These are phyloP conservation scores for Hyposoter dolosus DNA, from an alignment of 2,888 invertebrate genomes.

Conservation along the genomic window DNA sequence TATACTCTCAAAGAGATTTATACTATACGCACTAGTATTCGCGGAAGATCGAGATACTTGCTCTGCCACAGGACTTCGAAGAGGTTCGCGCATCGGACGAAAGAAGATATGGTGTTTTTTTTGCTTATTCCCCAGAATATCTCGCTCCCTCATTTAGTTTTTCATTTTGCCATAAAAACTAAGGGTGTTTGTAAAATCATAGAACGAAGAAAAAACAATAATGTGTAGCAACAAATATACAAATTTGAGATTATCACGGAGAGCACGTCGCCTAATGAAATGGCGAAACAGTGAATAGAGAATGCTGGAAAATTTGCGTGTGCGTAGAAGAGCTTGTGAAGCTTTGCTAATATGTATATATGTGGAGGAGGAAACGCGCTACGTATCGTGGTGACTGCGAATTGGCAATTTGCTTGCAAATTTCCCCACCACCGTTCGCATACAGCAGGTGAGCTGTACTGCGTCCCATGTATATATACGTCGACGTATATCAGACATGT, in stretches of 20 bases:
- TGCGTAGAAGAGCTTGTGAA: constrained; percentile 41
- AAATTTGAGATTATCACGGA: constrained; percentile 34
- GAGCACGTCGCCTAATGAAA: constrained; percentile 51
- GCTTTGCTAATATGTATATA: constrained; percentile 15
- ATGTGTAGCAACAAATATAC: background rate
- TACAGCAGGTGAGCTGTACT: constrained; percentile 55
- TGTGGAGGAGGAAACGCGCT: constrained; percentile 66
- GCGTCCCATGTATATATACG: background rate
- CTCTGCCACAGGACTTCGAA: background rate
- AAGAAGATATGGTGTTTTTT: constrained; percentile 1
- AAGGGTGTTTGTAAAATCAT: constrained; percentile 16
- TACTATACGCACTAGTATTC: background rate
- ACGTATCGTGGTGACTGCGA: constrained; percentile 76
- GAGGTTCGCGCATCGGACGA: background rate
- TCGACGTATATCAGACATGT: constrained; percentile 36
- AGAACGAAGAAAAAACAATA: constrained; percentile 8
- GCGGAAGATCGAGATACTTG: background rate
- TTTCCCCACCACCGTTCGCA: constrained; percentile 73
- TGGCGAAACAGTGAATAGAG: constrained; percentile 44
- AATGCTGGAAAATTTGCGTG: constrained; percentile 51
- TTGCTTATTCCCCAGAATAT: background rate
- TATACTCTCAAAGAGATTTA: background rate
- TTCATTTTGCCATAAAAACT: constrained; percentile 11
- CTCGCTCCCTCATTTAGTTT: background rate
- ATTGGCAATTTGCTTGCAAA: constrained; percentile 84